Percentiles rank a stretch among this genome's conserved stretches.
Conservation (phyloP, 2,888 invertebrate species). For the Physocephala rufipes region DNA sequence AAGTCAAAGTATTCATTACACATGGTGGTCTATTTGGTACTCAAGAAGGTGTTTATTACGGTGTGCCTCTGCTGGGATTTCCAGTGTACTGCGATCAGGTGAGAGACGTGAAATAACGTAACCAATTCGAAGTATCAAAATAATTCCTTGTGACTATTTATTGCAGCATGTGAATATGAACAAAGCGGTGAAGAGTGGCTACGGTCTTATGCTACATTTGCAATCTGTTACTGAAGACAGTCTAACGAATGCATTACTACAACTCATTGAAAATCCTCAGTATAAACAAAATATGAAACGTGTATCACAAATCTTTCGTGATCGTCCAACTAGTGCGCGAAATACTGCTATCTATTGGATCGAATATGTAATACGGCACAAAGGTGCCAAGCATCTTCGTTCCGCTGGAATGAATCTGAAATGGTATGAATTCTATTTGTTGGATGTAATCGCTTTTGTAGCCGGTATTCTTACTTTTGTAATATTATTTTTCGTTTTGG, state of each 20-base stretch:
- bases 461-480: slow-evolving; percentile 10
- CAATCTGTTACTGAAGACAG: slow-evolving; percentile 56
- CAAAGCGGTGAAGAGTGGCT: slow-evolving; percentile 60
- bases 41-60: slow-evolving; percentile 65
- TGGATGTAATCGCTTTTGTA: slow-evolving; percentile 60
- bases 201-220: slow-evolving; percentile 60
- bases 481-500: not conserved
- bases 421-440: slow-evolving; percentile 63
- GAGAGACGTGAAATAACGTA: not conserved
- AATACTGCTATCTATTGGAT: slow-evolving; percentile 66
- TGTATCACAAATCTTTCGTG: slow-evolving; percentile 62
- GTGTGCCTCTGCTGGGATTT: slow-evolving; percentile 66
- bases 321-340: slow-evolving; percentile 60
- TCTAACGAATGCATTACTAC: slow-evolving; percentile 54
- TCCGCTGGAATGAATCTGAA: slow-evolving; percentile 60
- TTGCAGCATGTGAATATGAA: slow-evolving; percentile 61
- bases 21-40: slow-evolving; percentile 66
- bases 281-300: slow-evolving; percentile 60
- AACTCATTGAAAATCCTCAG: slow-evolving; percentile 62
- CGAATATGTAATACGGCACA: slow-evolving; percentile 65
- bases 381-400: slow-evolving; percentile 63
- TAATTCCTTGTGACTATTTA: not conserved
- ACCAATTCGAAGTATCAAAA: slow-evolving; percentile 2
- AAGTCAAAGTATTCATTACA: slow-evolving; percentile 66
- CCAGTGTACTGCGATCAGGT: slow-evolving; percentile 67